Evolutionary conservation across 2,888 invertebrate species (phyloP), one percentile per base, ranked within the genome.

Genomic region (Acronicta leporina): DNA sequence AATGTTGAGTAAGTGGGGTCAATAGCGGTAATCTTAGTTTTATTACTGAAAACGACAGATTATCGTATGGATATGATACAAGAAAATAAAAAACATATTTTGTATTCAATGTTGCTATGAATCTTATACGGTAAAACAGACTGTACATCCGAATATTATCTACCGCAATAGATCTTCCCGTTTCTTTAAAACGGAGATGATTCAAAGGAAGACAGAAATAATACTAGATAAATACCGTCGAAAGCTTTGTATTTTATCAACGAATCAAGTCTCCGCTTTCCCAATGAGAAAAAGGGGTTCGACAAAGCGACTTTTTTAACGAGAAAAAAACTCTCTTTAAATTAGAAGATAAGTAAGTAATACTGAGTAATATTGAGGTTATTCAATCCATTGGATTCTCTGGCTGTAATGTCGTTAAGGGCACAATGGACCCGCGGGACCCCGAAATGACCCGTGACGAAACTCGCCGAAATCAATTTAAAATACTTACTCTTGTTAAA

Each of bases 381-480:
- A 86, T 86, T 85, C 87, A 84, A 86, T 87, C 83, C 80, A 76
- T 82, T 77, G 80, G 82, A 80, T 77, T 78, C 73, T 75, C 73
- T 68, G 72, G 81, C 80, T 83, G 84, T 88, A 88, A 91, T 86
- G 82, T 89, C 89, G 88, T 91, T 91, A 91, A 82, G 77, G 77
- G 81, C 67, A 89, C 87, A 89, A 90, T 87, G 82, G 81, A 75
- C 81, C 82, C 83, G 73, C 73, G 75, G 77, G 75, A 66, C 60
- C 47, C 47, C 79, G 83, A 89, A 90, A 91, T 89, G 89, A 89
- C 87, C 91, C 91, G 89, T 86, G 85, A 84, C 88, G 87, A 88
- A 89, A 86, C 84, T 87, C 87, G 50, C 83, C 80, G 81, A 86
- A 88, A 90, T 92, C 88, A 87, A 91, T 90, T 92, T 90, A 86